Base-by-base conservation (phyloP, 2,888 invertebrate genomes). In the Erebia aethiops region DNA sequence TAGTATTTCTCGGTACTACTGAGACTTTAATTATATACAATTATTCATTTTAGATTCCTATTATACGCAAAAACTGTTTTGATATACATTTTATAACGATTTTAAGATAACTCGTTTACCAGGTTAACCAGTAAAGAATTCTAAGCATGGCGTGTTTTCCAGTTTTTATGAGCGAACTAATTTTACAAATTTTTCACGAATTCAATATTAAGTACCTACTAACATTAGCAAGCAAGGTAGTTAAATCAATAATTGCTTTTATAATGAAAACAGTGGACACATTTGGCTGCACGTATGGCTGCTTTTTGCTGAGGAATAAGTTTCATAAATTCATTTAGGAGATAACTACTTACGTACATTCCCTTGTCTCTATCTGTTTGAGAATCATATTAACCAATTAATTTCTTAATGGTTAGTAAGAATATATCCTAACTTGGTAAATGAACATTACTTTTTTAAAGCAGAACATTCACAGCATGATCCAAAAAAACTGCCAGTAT, bases 21-120 rank as follows among this genome's bases (percentile, higher is more conserved):
- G 82, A 82, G 81, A 79, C 82, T 79, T 81, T 81, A 84, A 86
- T 89, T 83, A 82, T 83, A 88, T 84, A 81, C 72, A 74, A 77
- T 77, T 77, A 74, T 77, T 76, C 73, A 78, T 79, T 77, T 35
- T 77, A 76, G 75, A 76, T 74, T 74, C 71, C 73, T 74, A 76
- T 75, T 76, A 76, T 73, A 76, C 65, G 67, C 71, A 71, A 74
- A 75, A 74, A 72, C 71, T 71, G 66, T 74, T 72, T 71, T 72
- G 61, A 71, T 74, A 71, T 73, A 75, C 68, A 76, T 71, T 74
- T 74, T 74, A 72, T 72, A 74, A 72, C 67, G 56, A 63, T 69
- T 72, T 72, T 70, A 65, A 57, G 64, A 69, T 68, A 74, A 70
- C 74, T 58, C 5, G 67, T 69, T 74, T 58, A 35, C 61, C 61